A percentile compares a stretch with the other conserved stretches of the same genome.
Conservation (phyloP, 2,113 vertebrate genomes). For the Xerus inauris region DNA sequence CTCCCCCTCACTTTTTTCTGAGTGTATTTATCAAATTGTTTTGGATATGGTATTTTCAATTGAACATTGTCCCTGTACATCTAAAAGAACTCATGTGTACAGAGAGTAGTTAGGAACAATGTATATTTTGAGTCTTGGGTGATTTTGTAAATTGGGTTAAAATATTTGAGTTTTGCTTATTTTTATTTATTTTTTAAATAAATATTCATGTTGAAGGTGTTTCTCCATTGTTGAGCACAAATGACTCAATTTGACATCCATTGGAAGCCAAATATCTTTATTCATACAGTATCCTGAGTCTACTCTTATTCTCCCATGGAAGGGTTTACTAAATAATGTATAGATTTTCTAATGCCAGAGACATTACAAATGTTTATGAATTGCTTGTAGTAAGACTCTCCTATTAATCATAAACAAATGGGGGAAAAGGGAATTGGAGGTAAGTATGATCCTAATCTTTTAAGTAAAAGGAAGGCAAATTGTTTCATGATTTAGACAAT, state of each 20-base stretch:
- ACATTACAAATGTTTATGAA: background rate
- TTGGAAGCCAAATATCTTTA: background rate
- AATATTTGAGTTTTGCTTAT: background rate
- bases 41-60: background rate
- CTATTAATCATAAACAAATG: background rate
- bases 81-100: background rate
- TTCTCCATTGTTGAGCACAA: background rate
- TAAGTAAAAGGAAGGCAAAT: background rate
- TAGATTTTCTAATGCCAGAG: background rate
- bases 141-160: constrained; percentile 10
- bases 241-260: background rate
- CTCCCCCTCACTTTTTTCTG: background rate
- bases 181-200: constrained; percentile 24
- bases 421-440: background rate
- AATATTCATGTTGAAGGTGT: background rate
- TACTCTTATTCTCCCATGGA: background rate
- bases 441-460: background rate
- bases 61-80: background rate
- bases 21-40: background rate
- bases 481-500: background rate
- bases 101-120: background rate
- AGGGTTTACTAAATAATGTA: background rate
- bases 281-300: background rate
- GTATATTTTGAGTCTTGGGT: background rate
- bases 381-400: background rate